Conservation (phyloP, 2,797 vertebrate species). For the Sternotherus odoratus region DNA sequence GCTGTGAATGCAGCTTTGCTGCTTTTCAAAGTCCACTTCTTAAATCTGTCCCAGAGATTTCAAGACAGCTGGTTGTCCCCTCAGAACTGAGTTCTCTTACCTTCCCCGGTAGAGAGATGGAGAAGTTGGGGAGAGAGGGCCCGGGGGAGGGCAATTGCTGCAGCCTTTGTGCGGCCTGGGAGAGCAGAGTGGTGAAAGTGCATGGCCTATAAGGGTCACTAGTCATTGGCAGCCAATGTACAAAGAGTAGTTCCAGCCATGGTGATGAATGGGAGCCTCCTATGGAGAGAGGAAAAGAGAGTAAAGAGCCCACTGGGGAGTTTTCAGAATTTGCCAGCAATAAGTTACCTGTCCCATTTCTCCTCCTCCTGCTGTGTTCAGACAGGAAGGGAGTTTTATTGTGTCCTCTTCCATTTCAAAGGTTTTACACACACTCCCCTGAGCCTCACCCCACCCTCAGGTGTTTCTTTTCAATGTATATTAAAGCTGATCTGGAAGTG, state of each 20-base stretch:
- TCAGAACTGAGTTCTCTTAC: neutral
- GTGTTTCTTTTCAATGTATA: neutral
- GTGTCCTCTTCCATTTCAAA: neutral
- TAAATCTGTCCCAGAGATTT: neutral
- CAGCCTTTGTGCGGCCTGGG: neutral
- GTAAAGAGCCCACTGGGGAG: neutral
- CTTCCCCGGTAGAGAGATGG: fast-evolving
- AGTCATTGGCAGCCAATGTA: neutral
- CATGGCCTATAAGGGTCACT: fast-evolving
- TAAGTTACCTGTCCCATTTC: fast-evolving
- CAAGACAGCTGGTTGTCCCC: neutral
- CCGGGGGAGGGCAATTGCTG: neutral
- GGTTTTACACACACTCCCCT: fast-evolving
- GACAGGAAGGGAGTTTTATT: neutral
- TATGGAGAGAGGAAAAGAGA: neutral
- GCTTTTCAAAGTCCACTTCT: neutral
- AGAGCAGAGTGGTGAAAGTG: fast-evolving
- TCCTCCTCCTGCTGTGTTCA: neutral
- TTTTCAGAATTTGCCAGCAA: slow-evolving; percentile 15
- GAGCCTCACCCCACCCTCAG: fast-evolving
- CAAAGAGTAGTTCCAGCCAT: neutral
- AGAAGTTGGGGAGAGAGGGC: neutral
- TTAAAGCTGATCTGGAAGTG: neutral
- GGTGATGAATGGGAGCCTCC: neutral
- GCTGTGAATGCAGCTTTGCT: neutral